Conservation (phyloP, 2,113 vertebrate genomes). For the Gobiocypris rarus region DNA sequence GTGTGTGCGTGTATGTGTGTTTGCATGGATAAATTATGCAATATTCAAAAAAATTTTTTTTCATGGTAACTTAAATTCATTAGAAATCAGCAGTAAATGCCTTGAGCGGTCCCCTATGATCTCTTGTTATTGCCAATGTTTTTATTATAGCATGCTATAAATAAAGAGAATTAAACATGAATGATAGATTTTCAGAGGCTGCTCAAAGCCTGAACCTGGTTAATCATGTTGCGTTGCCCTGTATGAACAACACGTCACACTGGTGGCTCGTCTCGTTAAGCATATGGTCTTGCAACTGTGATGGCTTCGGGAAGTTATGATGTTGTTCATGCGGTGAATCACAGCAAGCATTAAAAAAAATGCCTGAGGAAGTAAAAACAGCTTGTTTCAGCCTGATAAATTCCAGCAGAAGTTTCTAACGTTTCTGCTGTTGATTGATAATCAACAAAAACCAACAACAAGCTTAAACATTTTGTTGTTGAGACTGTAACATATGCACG, state of each 20-base stretch:
- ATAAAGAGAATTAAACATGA: constrained; percentile 25
- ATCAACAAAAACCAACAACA: constrained; percentile 4
- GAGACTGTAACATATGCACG: neutral
- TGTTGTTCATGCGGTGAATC: constrained; percentile 9
- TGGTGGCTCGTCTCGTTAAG: neutral
- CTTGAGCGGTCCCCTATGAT: constrained; percentile 28
- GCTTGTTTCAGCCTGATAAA: constrained; percentile 23
- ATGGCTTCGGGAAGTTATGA: constrained; percentile 10
- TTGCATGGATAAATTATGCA: too few relatives aligned
- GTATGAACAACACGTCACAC: constrained; percentile 13
- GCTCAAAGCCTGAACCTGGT: neutral
- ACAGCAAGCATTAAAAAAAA: constrained; percentile 4
- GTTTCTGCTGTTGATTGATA: constrained; percentile 19
- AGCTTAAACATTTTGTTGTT: neutral
- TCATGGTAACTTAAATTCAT: constrained; percentile 35
- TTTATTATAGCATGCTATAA: neutral
- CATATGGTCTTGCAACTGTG: constrained; percentile 2
- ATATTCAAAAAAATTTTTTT: too few relatives aligned
- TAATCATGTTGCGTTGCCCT: neutral
- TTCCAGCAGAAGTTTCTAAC: neutral
- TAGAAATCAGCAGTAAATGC: constrained; percentile 58
- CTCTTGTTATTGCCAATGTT: neutral
- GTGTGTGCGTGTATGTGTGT: too few relatives aligned
- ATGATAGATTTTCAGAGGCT: neutral
- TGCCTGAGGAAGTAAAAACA: constrained; percentile 15